Percentiles rank a stretch among this genome's conserved stretches.
phyloP scores from a whole-genome alignment of 2,113 vertebrate genomes.

The Delphinus delphis region DNA sequence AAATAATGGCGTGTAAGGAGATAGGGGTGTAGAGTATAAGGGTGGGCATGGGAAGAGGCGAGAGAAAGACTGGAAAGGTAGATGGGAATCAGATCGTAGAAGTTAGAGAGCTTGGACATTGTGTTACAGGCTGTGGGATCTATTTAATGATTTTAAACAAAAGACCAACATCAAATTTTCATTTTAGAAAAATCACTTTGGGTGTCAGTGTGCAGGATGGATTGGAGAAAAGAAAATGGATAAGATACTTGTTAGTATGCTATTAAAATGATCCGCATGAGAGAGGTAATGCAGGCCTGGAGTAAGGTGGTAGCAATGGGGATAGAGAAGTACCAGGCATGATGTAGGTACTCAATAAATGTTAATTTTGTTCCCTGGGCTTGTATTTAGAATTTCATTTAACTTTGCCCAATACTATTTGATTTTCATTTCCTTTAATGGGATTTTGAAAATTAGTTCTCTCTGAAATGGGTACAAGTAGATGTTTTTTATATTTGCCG shows the following conservation, averaged over 20 bases:
- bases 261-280: background rate
- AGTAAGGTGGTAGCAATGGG: background rate
- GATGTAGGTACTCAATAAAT: background rate
- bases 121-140: background rate
- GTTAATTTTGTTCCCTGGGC: background rate
- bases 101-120: background rate
- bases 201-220: background rate
- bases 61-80: background rate
- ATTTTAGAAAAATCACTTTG: slow-evolving; percentile 44
- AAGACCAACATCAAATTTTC: background rate
- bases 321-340: background rate
- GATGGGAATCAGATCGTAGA: background rate
- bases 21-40: background rate
- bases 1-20: background rate
- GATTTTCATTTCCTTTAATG: slow-evolving; percentile 20
- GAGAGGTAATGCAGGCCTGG: background rate
- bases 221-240: slow-evolving; percentile 8
- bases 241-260: slow-evolving; percentile 1
- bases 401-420: background rate
- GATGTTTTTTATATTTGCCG: background rate
- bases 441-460: slow-evolving; percentile 30
- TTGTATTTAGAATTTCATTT: slow-evolving; percentile 24
- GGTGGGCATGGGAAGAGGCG: background rate
- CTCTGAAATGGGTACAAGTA: slow-evolving; percentile 22
- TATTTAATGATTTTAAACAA: slow-evolving; percentile 30